phyloP scores from a whole-genome alignment of 2,113 vertebrate genomes.

The Oophaga pumilio region DNA sequence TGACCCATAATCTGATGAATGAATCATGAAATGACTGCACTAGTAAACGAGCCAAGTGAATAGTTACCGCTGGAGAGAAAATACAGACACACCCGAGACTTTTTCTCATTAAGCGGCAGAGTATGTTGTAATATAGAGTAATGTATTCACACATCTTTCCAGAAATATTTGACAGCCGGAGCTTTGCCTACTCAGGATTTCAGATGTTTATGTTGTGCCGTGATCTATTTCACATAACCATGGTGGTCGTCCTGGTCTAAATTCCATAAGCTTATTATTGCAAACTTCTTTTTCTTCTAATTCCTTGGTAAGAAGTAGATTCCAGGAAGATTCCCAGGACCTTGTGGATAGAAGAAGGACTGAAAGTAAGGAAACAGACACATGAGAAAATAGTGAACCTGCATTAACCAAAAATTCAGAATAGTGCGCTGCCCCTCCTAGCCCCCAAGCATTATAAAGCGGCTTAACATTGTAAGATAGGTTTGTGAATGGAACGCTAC shows the following conservation, averaged over 20 bases:
- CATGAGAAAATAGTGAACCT: too few species aligned
- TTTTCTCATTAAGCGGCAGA: conserved; percentile 12
- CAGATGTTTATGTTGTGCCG: background rate
- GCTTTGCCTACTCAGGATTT: conserved; percentile 11
- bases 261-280: background rate
- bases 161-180: conserved; percentile 19
- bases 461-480: too few species aligned
- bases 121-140: conserved; percentile 20
- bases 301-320: background rate
- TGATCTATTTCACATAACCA: background rate
- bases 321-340: too few species aligned
- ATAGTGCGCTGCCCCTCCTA: too few species aligned
- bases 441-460: too few species aligned
- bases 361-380: too few species aligned
- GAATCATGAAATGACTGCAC: conserved; percentile 27
- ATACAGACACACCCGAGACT: conserved; percentile 18
- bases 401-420: too few species aligned
- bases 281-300: background rate
- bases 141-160: conserved; percentile 4
- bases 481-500: too few species aligned
- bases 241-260: background rate
- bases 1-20: conserved; percentile 18
- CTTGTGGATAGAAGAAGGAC: too few species aligned
- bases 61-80: conserved; percentile 24
- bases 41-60: conserved; percentile 1